Base-by-base conservation (phyloP, 2,888 invertebrate genomes). In the Xanthorhoe designata region DNA sequence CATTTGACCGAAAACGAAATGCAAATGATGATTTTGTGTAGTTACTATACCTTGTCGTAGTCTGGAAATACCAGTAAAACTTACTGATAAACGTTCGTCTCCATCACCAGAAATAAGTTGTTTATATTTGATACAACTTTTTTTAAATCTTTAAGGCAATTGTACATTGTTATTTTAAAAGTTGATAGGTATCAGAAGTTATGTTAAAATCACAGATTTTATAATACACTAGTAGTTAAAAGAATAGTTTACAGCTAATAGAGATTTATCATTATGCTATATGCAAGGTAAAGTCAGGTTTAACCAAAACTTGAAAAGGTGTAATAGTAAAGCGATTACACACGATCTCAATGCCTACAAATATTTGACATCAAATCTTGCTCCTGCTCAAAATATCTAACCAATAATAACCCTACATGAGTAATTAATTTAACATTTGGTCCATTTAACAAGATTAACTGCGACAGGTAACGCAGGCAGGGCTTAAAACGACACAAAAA, bases 401-500 rank as follows among this genome's bases (percentile, higher is more conserved):
- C 24, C 51, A 45, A 51, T 24, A 51, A 24, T 51, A 17, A 24
- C 29, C 19, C 52, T 45, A 42, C 50, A 60, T 24, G 42, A 50
- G 54, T 49, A 60, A 60, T 60, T 59, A 64, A 60, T 60, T 64
- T 52, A 51, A 29, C 29, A 64, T 60, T 60, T 60, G 55, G 64
- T 60, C 51, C 59, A 19, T 65, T 65, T 55, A 51, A 65, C 55
- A 56, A 60, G 64, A 65, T 56, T 55, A 38, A 66, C 60, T 49
- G 51, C 32, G 55, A 56, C 54, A 60, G 55, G 55, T 67, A 58
- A 54, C 53, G 50, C 62, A 59, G 58, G 51, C 59, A 52, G 52
- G 60, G 55, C 42, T 51, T 59, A 61, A 61, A 62, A 59, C 53
- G 60, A 50, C 53, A 60, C 61, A 59, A 67, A 63, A 67, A 56